Evolutionary conservation across 30 jellyfish, hydroid and myxozoan genomes (phyloP), one percentile per base, ranked within the genome.

Genomic region (Morbakka virulenta): DNA sequence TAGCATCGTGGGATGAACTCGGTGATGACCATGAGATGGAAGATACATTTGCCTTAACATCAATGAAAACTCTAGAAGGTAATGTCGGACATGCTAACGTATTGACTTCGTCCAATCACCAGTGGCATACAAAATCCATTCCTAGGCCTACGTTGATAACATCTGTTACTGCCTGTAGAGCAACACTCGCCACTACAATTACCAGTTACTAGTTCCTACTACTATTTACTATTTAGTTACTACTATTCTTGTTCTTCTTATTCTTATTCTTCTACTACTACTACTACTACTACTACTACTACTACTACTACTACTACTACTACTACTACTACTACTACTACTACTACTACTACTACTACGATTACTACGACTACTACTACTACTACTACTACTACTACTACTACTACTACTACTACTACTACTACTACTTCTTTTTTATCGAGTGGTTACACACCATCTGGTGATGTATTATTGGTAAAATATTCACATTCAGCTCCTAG

Each of bases 1-100:
- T 86, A 80, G 98, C 98, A 1, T 84, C 98, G 32, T 92, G 98
- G 98, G 98, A 92, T 72, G 98, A 92, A 32, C 36, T 92, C 21
- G 98, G 95, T 0, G 98, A 92, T 63, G 92, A 51, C 4, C 64
- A 87, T 67, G 95, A 92, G 64, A 85, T 84, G 95, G 96, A 92
- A 53, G 98, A 92, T 41, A 92, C 96, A 6, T 92, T 86, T 65
- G 96, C 96, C 0, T 86, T 92, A 14, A 79, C 95, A 9, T 4
- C 95, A 14, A 82, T 92, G 95, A 70, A 84, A 25, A 86, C 82
- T 67, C 72, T 92, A n/a, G 95, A 92, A 72, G 98, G 98, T 92
- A 13, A 53, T 47, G 71, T 12, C 23, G 13, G 4, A 14, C 0
- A 27, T 1, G n/a, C n/a, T n/a, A 12, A 23, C 72, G 72, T 17